phyloP scores from a whole-genome alignment of 2,113 vertebrate species.

The Hydropotes inermis region DNA sequence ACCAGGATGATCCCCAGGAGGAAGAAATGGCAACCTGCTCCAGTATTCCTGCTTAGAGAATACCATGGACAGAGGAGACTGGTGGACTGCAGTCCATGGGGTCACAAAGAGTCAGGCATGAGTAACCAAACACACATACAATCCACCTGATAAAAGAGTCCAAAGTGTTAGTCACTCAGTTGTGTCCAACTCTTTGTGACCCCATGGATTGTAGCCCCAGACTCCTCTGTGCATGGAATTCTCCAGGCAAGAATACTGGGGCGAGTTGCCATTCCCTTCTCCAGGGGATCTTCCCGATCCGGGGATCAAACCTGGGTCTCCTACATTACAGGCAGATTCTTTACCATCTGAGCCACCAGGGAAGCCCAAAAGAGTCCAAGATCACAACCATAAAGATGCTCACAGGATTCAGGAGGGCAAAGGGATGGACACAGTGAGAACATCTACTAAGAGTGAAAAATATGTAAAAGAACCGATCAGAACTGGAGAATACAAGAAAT shows the following conservation, averaged over 20 bases:
- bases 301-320: not conserved
- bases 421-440: not conserved
- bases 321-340: not conserved
- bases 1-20: not conserved
- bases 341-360: not conserved
- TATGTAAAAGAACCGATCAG: rapidly evolving
- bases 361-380: not conserved
- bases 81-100: not conserved
- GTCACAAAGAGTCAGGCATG: not conserved
- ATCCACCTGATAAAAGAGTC: not conserved
- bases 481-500: rapidly evolving
- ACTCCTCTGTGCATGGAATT: not conserved
- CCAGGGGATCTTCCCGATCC: not conserved
- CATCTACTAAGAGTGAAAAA: not conserved
- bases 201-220: not conserved
- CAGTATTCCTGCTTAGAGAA: not conserved
- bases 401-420: not conserved
- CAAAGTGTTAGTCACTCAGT: not conserved
- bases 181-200: not conserved
- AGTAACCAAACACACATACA: not conserved
- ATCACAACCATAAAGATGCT: not conserved
- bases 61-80: not conserved
- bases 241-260: not conserved
- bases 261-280: not conserved
- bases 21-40: not conserved